Conservation (phyloP, 2,888 invertebrate genomes). For the Malacosoma neustria region DNA sequence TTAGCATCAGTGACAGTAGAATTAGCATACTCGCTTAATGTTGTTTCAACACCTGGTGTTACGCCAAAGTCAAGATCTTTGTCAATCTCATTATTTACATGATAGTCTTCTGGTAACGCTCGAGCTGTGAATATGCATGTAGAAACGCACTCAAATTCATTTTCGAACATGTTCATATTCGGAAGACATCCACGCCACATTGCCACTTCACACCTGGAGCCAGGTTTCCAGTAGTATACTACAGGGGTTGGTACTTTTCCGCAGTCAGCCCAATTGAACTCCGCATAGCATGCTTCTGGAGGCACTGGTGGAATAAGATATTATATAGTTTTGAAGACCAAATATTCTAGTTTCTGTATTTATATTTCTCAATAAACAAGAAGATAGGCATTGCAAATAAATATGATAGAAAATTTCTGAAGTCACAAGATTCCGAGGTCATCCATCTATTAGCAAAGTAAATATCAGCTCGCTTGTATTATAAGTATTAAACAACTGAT, state of each 20-base stretch:
- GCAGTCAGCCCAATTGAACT: slow-evolving; percentile 53
- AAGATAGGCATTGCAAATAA: no score
- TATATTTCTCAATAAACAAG: no score
- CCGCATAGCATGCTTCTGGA: slow-evolving; percentile 39
- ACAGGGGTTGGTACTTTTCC: slow-evolving; percentile 39
- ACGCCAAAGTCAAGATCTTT: neutral
- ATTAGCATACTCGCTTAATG: neutral
- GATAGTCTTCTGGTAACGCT: slow-evolving; percentile 27
- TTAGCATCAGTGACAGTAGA: neutral
- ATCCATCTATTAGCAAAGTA: no score
- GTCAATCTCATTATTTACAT: slow-evolving; percentile 11
- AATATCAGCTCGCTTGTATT: no score
- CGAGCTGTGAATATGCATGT: slow-evolving; percentile 45
- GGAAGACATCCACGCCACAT: slow-evolving; percentile 58
- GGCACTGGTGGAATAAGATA: slow-evolving; percentile 28
- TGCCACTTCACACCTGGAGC: slow-evolving; percentile 58
- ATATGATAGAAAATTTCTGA: no score
- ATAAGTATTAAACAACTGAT: no score
- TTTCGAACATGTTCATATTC: slow-evolving; percentile 52
- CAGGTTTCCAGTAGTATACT: slow-evolving; percentile 55
- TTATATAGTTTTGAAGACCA: no score
- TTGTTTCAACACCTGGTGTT: neutral
- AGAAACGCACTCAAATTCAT: slow-evolving; percentile 52
- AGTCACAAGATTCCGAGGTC: no score
- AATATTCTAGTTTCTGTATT: no score